Evolutionary conservation across 2,888 invertebrate genomes (phyloP).

Genomic region (Lissonota sp.): DNA sequence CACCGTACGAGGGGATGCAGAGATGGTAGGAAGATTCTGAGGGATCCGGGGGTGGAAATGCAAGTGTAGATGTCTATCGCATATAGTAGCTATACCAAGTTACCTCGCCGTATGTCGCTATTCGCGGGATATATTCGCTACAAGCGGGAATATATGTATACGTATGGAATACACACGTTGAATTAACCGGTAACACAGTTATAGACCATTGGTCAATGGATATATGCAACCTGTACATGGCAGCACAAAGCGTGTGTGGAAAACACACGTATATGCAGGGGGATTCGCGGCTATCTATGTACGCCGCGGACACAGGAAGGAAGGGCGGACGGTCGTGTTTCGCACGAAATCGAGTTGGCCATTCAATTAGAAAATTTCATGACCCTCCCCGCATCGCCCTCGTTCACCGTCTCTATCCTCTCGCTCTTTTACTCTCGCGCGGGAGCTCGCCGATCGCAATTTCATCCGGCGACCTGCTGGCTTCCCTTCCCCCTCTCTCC

Average conservation of each 20-base stretch:
- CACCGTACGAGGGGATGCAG: no score
- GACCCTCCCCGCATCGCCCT: constrained; percentile 58
- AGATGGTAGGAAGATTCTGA: not conserved
- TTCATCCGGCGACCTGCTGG: constrained; percentile 65
- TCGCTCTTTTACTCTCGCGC: constrained; percentile 23
- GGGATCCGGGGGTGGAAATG: not conserved
- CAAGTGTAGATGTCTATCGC: not conserved
- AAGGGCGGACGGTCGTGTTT: constrained; percentile 64
- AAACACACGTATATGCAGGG: constrained; percentile 5
- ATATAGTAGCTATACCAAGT: constrained; percentile 21
- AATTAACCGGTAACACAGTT: constrained; percentile 13
- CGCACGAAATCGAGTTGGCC: constrained; percentile 67
- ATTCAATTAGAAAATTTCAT: constrained; percentile 66
- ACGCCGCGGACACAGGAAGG: constrained; percentile 35
- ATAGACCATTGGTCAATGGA: constrained; percentile 19
- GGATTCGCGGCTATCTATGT: no score
- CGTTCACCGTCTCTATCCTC: constrained; percentile 29
- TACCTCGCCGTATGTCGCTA: constrained; percentile 55
- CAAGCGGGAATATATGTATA: constrained; percentile 13
- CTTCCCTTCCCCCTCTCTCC: constrained; percentile 54
- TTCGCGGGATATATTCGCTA: constrained; percentile 36
- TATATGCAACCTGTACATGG: not conserved
- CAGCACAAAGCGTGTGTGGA: not conserved
- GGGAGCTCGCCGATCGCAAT: constrained; percentile 61
- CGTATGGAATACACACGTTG: constrained; percentile 13